Conservation (phyloP, 2,113 vertebrate genomes). For the Australoheros scitulus region DNA sequence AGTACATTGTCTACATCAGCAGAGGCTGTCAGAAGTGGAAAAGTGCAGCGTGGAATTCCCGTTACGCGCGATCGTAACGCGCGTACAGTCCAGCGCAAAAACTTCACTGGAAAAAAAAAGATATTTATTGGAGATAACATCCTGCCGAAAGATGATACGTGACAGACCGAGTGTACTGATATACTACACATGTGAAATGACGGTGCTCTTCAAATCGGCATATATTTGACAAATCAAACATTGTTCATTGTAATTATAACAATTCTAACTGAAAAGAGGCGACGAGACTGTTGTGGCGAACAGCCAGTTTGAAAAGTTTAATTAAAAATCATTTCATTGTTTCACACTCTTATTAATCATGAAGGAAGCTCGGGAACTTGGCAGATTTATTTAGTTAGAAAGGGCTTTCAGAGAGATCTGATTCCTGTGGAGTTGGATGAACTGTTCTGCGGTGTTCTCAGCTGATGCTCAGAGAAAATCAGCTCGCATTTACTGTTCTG, state of each 20-base stretch:
- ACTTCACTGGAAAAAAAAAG: not conserved
- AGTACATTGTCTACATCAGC: not conserved
- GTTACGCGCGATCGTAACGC: constrained; percentile 23
- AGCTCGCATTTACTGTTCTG: not conserved
- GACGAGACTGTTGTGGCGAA: too few species aligned
- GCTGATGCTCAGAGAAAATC: not conserved
- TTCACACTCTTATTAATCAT: not conserved
- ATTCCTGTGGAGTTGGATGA: not conserved
- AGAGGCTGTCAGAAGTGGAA: not conserved
- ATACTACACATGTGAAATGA: rapidly evolving
- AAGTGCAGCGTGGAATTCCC: constrained; percentile 44
- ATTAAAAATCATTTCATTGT: not conserved
- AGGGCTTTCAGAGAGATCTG: not conserved
- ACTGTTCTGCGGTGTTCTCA: not conserved
- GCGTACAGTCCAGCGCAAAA: not conserved
- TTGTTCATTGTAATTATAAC: not conserved
- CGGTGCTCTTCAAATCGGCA: constrained; percentile 1
- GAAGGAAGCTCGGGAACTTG: not conserved
- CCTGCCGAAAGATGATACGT: not conserved
- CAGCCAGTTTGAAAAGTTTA: not conserved
- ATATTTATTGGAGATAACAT: not conserved
- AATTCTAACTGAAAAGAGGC: not conserved
- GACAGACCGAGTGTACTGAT: rapidly evolving
- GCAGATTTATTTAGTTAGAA: not conserved
- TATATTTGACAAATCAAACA: not conserved